Evolutionary conservation across 2,113 vertebrate genomes (phyloP).

Genomic region (Speoplatyrhinus poulsoni): DNA sequence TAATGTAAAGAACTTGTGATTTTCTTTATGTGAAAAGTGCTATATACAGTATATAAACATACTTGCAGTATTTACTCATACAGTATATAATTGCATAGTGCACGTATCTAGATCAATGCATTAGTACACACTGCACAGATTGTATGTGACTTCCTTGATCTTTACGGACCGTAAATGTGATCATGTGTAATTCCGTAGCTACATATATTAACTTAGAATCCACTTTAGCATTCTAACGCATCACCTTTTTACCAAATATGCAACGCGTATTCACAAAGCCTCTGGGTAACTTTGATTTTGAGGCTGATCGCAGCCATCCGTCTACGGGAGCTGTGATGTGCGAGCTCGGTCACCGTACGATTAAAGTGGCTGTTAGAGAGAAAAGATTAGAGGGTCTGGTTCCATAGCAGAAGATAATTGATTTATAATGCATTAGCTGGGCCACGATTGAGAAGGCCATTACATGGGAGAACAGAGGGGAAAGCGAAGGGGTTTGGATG

Average conservation of each 20-base stretch:
- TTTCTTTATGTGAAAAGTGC: too few species aligned
- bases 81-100: too few species aligned
- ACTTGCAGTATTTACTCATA: too few species aligned
- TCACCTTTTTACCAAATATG: neutral
- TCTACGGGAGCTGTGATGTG: slow-evolving; percentile 31
- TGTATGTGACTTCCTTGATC: too few species aligned
- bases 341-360: slow-evolving; percentile 35
- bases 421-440: slow-evolving; percentile 64
- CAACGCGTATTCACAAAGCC: neutral
- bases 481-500: neutral
- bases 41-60: too few species aligned
- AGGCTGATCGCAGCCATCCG: slow-evolving; percentile 2
- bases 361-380: slow-evolving; percentile 44
- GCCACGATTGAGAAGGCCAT: slow-evolving; percentile 18
- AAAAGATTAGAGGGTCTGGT: slow-evolving; percentile 44
- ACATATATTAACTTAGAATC: too few species aligned
- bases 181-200: too few species aligned
- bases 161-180: too few species aligned
- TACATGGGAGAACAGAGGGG: neutral
- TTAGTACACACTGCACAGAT: too few species aligned
- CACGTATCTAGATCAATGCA: too few species aligned
- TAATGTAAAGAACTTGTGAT: too few species aligned
- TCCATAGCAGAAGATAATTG: slow-evolving; percentile 63
- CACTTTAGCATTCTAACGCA: too few species aligned
- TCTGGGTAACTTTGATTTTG: neutral